Percentiles rank a stretch among this genome's conserved stretches.
phyloP scores from a whole-genome alignment of 2,888 invertebrate species.

The Tillus elongatus region DNA sequence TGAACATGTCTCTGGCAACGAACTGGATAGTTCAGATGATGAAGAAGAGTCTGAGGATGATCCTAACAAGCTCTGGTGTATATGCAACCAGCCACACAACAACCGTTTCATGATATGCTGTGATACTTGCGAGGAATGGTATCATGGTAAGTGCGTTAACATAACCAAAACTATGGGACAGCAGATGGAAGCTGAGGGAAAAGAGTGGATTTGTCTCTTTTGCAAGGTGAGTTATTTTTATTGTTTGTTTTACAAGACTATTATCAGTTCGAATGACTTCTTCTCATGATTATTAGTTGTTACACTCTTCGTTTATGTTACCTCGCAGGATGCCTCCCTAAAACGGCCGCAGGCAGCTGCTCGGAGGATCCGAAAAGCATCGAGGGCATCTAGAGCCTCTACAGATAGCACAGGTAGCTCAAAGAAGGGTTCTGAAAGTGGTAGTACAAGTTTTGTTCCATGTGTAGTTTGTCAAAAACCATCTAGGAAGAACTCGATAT shows the following conservation, averaged over 20 bases:
- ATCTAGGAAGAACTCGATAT: slow-evolving; percentile 73
- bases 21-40: slow-evolving; percentile 44
- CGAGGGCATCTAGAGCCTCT: slow-evolving; percentile 33
- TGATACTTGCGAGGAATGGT: slow-evolving; percentile 94
- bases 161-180: slow-evolving; percentile 85
- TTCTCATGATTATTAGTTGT: too few relatives aligned
- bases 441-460: slow-evolving; percentile 23
- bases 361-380: slow-evolving; percentile 37
- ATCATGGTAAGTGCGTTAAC: slow-evolving; percentile 94
- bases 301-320: too few relatives aligned
- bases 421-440: slow-evolving; percentile 11
- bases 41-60: slow-evolving; percentile 78
- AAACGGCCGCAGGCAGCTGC: slow-evolving; percentile 38
- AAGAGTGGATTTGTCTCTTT: slow-evolving; percentile 84
- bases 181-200: slow-evolving; percentile 81
- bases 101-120: slow-evolving; percentile 97
- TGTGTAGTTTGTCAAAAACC: slow-evolving; percentile 73
- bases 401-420: slow-evolving; percentile 32
- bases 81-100: slow-evolving; percentile 90
- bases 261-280: too few relatives aligned
- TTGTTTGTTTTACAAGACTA: too few relatives aligned
- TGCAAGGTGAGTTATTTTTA: slow-evolving; percentile 59
- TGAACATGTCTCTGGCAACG: slow-evolving; percentile 39
- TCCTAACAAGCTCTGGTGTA: slow-evolving; percentile 89
- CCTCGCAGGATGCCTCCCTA: slow-evolving; percentile 33